Conservation (phyloP, 2,113 vertebrate genomes). For the Corydoras sp. region DNA sequence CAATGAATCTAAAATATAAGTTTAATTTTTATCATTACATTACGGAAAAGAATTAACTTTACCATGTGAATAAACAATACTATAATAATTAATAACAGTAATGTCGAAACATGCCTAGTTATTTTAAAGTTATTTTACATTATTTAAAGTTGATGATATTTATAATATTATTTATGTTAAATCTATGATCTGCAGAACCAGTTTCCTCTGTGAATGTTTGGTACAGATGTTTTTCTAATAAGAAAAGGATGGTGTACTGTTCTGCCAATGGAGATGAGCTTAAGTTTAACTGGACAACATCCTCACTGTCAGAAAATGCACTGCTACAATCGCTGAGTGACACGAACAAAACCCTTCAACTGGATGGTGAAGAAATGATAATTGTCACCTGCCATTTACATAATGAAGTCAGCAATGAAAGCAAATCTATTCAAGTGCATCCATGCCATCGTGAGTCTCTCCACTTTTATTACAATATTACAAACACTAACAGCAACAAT, state of each 20-base stretch:
- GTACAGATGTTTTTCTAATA: not conserved
- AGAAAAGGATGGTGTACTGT: constrained; percentile 7
- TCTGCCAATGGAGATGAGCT: constrained; percentile 16
- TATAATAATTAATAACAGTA: too few relatives aligned
- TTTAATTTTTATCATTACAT: too few relatives aligned
- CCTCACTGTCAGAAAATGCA: not conserved
- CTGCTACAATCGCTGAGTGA: not conserved
- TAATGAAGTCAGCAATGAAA: constrained; percentile 12
- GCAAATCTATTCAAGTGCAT: not conserved
- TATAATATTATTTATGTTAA: not conserved
- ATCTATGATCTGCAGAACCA: constrained; percentile 16
- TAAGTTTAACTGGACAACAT: constrained; percentile 18
- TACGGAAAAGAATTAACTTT: too few relatives aligned
- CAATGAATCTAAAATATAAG: too few relatives aligned
- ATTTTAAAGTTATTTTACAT: too few relatives aligned
- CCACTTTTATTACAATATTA: not conserved
- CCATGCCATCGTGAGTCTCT: constrained; percentile 21
- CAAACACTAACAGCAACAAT: constrained; percentile 3
- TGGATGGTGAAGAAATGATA: not conserved
- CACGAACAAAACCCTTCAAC: not conserved
- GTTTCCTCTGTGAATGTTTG: constrained; percentile 13
- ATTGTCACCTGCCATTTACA: constrained; percentile 19
- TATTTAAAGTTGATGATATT: too few relatives aligned
- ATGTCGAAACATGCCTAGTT: too few relatives aligned
- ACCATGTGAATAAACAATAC: too few relatives aligned